Conservation (phyloP, 2,888 invertebrate genomes). For the Dynastes hyllus region DNA sequence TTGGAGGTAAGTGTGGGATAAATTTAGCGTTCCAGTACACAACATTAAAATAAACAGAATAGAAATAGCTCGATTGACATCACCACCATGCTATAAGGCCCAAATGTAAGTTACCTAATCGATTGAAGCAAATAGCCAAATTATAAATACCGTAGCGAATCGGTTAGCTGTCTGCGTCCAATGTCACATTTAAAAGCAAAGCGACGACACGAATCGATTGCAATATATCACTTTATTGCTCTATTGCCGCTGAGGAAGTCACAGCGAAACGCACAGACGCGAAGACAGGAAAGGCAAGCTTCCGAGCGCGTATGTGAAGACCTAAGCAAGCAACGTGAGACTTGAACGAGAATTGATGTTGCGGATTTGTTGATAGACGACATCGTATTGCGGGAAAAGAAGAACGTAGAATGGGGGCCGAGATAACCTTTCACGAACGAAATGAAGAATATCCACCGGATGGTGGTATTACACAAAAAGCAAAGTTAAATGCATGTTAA, state of each 20-base stretch:
- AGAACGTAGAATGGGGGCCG: constrained; percentile 28
- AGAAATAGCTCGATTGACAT: constrained; percentile 44
- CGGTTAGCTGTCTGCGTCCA: constrained; percentile 25
- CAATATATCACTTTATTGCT: constrained; percentile 15
- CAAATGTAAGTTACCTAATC: constrained; percentile 33
- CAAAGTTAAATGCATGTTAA: constrained; percentile 5
- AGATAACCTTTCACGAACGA: constrained; percentile 39
- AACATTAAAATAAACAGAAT: constrained; percentile 44
- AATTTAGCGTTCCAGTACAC: constrained; percentile 30
- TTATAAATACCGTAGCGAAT: constrained; percentile 40
- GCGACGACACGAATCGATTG: neutral
- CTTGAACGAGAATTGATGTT: constrained; percentile 36
- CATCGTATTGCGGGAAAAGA: constrained; percentile 25
- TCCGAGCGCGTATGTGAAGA: constrained; percentile 35
- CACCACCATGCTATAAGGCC: constrained; percentile 15
- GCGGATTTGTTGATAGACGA: constrained; percentile 30
- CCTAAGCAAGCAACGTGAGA: constrained; percentile 32
- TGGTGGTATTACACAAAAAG: constrained; percentile 33
- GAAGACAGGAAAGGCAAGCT: constrained; percentile 33
- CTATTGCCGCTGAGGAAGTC: constrained; percentile 17
- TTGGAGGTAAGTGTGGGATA: constrained; percentile 21
- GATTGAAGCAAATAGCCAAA: constrained; percentile 31
- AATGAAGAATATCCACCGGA: neutral
- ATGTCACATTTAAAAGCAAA: constrained; percentile 19
- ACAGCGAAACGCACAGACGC: constrained; percentile 25